Evolutionary conservation across 2,888 invertebrate species (phyloP).

Genomic region (Stenoptilia bipunctidactyla): DNA sequence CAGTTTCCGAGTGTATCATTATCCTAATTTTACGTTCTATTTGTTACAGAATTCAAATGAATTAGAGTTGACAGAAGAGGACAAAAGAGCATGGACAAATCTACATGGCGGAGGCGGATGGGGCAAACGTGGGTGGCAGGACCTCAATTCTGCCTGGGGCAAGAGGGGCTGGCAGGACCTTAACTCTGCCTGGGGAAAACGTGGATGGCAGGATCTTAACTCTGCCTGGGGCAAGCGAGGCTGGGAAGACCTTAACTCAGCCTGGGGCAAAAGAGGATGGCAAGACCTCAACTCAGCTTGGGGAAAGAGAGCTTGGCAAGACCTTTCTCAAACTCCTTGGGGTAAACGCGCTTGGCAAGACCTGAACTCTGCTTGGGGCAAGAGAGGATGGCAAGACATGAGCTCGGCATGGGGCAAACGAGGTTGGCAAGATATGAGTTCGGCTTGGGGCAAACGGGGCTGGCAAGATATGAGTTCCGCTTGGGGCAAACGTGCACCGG

Average conservation of each 20-base stretch:
- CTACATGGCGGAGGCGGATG: constrained; percentile 73
- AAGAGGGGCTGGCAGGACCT: constrained; percentile 69
- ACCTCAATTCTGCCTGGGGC: constrained; percentile 55
- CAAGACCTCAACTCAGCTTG: constrained; percentile 65
- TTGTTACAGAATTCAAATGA: constrained; percentile 47
- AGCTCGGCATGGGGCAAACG: constrained; percentile 62
- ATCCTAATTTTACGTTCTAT: too few relatives aligned
- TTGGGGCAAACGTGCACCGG: constrained; percentile 61
- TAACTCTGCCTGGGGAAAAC: constrained; percentile 67
- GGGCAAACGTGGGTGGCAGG: constrained; percentile 74
- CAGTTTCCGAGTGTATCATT: too few relatives aligned
- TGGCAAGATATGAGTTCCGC: constrained; percentile 47
- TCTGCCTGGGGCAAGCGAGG: constrained; percentile 71
- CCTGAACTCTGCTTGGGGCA: constrained; percentile 55
- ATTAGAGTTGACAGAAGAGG: constrained; percentile 63
- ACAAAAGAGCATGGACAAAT: constrained; percentile 74
- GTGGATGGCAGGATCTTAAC: constrained; percentile 68
- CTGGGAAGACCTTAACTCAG: constrained; percentile 57
- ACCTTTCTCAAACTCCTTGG: constrained; percentile 52
- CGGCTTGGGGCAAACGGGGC: constrained; percentile 61
- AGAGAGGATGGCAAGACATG: constrained; percentile 66
- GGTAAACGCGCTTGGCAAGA: constrained; percentile 73
- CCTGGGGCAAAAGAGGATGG: constrained; percentile 72
- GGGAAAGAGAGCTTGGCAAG: constrained; percentile 69
- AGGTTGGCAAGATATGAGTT: constrained; percentile 56